A percentile compares a stretch with the other conserved stretches of the same genome.
These are phyloP conservation scores for Anarhynchus alexandrinus DNA, from an alignment of 2,113 vertebrate species.

Conservation along the genomic window DNA sequence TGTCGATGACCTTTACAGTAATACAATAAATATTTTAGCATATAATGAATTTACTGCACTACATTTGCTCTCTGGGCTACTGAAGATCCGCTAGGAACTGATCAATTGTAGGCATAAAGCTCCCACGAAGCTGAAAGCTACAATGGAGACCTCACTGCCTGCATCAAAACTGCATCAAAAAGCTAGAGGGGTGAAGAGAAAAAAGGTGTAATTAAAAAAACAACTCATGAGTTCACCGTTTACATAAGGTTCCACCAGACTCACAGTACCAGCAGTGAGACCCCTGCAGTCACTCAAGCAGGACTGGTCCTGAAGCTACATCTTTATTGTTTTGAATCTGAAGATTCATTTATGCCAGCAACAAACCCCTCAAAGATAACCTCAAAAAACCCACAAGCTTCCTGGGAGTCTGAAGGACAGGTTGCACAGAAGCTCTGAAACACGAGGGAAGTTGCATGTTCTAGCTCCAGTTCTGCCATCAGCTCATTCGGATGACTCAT, in stretches of 20 bases:
- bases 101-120: neutral
- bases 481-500: neutral
- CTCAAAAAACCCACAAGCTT: neutral
- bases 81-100: neutral
- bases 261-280: neutral
- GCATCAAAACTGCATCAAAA: neutral
- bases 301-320: neutral
- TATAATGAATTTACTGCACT: neutral
- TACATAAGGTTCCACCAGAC: neutral
- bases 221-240: neutral
- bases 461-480: neutral
- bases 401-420: neutral
- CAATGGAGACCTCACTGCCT: neutral
- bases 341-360: neutral
- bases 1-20: neutral
- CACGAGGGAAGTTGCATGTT: accelerated
- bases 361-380: neutral
- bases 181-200: neutral
- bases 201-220: neutral
- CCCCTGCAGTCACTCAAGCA: neutral
- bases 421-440: neutral
- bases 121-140: neutral
- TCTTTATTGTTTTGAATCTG: neutral
- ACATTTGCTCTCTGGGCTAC: neutral
- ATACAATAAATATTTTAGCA: neutral